Base-by-base conservation (phyloP, 2,113 vertebrate species). In the Channa maculata region DNA sequence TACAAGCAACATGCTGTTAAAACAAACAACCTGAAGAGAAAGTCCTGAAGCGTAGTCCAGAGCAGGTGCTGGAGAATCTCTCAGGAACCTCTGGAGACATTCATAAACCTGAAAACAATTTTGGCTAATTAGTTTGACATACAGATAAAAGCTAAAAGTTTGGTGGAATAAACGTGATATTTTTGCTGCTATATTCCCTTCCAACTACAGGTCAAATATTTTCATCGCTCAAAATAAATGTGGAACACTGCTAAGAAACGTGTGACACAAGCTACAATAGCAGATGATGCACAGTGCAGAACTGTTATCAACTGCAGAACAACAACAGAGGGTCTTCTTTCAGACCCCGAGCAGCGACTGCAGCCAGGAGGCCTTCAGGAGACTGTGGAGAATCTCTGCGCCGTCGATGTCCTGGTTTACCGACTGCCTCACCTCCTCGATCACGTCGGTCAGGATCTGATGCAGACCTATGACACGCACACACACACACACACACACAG, bases 341-440 rank as follows among this genome's bases (percentile, higher is more conserved):
- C 57, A 13, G 24, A 99, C 98, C 95, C 97, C 97, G 1, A 99
- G 90, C 79, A 99, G 94, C 1, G 96, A 96, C 90, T 95, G 96
- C 64, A 99, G 94, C 97, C 97, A 97, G 0, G 87, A 90, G 3
- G 96, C 94, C 33, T 94, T 94, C 55, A 98, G 95, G 52, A 99
- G 94, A 77, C 95, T 91, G 4, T 96, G 94, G 2, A 98, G 91
- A 39, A 96, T 80, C 45, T 96, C 92, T 34, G 95, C 86, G 0
- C 96, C 95, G 4, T 94, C 95, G 69, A 95, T 84, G 44, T 98
- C 96, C 43, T 85, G 92, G 52, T 92, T 92, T 7, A 96, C 88
- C 6, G 96, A 96, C 62, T 94, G 80, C 50, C 90, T 94, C 87
- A 96, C 93, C 79, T 97, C 95, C 76, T 95, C 92, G 8, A 97